phyloP scores from a whole-genome alignment of 2,113 vertebrate genomes.

The Sardina pilchardus region DNA sequence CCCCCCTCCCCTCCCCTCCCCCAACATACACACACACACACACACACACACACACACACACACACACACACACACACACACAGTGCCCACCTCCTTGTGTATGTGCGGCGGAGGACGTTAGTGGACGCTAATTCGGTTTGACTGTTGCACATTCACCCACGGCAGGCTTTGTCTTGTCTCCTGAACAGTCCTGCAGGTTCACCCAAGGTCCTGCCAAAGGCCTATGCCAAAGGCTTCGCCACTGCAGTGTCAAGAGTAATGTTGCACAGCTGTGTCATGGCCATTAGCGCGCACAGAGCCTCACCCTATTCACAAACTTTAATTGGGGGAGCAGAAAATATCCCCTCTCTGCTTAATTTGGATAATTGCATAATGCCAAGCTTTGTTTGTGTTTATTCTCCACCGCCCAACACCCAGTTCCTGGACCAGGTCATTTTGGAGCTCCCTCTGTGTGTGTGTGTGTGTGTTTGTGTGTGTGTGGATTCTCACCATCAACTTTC shows the following conservation, averaged over 20 bases:
- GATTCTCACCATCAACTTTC: background rate
- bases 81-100: background rate
- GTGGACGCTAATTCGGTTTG: background rate
- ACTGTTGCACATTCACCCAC: background rate
- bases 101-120: background rate
- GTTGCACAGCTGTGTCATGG: constrained; percentile 7
- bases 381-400: constrained; percentile 13
- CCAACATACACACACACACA: background rate
- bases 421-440: background rate
- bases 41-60: background rate
- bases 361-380: constrained; percentile 12
- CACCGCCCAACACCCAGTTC: constrained; percentile 6
- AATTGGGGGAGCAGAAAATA: constrained; percentile 8
- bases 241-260: constrained; percentile 9
- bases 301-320: constrained; percentile 6
- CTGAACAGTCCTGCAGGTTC: background rate
- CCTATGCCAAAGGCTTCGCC: background rate
- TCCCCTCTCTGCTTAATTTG: background rate
- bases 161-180: background rate
- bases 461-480: constrained; percentile 3
- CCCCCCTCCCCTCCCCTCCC: no score
- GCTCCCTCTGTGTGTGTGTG: background rate
- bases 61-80: background rate
- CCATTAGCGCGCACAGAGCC: background rate
- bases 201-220: background rate